Evolutionary conservation across 2,888 invertebrate genomes (phyloP).

Genomic region (Rotaria magnacalcarata): DNA sequence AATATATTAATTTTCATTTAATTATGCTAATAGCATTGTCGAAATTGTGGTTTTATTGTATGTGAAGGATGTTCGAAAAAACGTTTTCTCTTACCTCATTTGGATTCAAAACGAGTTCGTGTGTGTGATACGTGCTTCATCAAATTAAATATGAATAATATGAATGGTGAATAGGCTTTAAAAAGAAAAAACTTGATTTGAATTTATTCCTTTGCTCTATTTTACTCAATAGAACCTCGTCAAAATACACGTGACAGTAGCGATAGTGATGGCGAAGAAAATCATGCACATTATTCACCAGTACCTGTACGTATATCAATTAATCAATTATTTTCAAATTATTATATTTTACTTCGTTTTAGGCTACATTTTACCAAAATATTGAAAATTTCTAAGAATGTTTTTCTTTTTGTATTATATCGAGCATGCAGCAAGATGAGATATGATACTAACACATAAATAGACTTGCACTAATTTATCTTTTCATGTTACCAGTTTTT

Average conservation of each 20-base stretch:
- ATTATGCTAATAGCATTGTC: conserved; percentile 40
- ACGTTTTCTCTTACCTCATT: conserved; percentile 39
- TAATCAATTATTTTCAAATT: too few relatives aligned
- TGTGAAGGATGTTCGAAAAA: conserved; percentile 46
- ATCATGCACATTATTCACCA: background rate
- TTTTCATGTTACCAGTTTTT: too few relatives aligned
- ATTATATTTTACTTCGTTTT: background rate
- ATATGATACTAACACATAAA: too few relatives aligned
- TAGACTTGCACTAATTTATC: too few relatives aligned
- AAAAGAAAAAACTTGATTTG: too few relatives aligned
- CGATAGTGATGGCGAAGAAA: conserved; percentile 33
- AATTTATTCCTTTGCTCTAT: background rate
- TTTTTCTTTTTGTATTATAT: too few relatives aligned
- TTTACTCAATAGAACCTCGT: background rate
- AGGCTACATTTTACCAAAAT: conserved; percentile 24
- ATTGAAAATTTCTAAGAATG: background rate
- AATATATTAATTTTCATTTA: conserved; percentile 47
- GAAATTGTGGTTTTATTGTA: conserved; percentile 44
- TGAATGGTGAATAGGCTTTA: background rate
- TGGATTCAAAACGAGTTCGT: conserved; percentile 38
- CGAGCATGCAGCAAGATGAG: too few relatives aligned
- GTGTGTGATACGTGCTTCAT: conserved; percentile 39
- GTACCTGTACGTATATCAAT: background rate
- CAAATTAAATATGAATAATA: background rate
- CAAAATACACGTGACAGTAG: background rate